Conservation (phyloP, 1,140 invertebrate species). For the Drosophila parabipectinata region DNA sequence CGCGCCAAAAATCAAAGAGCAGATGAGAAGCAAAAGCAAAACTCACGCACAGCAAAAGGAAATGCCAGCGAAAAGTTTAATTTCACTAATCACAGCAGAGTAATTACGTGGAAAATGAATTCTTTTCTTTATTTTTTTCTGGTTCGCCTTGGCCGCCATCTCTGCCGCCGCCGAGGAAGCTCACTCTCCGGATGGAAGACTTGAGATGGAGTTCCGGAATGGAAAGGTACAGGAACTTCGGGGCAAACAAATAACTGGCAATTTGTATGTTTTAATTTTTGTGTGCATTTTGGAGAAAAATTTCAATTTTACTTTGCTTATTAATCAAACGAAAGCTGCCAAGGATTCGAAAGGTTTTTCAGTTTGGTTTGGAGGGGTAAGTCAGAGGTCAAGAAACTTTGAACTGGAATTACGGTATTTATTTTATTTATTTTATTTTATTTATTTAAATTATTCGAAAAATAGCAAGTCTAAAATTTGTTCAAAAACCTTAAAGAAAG, state of each 20-base stretch:
- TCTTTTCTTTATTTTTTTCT: constrained; percentile 50
- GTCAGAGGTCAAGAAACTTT: constrained; percentile 20
- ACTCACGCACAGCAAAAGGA: constrained; percentile 68
- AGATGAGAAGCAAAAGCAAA: constrained; percentile 52
- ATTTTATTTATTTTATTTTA: too few relatives aligned
- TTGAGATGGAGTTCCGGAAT: constrained; percentile 24
- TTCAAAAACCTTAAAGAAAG: neutral
- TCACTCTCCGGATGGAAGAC: constrained; percentile 13
- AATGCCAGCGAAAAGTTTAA: constrained; percentile 83
- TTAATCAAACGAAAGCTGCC: constrained; percentile 67
- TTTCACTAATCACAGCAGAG: constrained; percentile 84
- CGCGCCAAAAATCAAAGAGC: constrained; percentile 68
- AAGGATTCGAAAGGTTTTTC: constrained; percentile 13
- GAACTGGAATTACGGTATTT: neutral
- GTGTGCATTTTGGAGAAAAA: constrained; percentile 55
- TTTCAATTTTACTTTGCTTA: constrained; percentile 81
- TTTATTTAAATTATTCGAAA: neutral
- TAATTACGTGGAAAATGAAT: constrained; percentile 84
- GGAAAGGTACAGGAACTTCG: constrained; percentile 59
- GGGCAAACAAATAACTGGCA: constrained; percentile 80
- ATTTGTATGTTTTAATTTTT: constrained; percentile 83
- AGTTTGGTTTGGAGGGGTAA: neutral
- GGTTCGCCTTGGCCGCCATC: constrained; percentile 4
- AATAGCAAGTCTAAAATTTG: too few relatives aligned
- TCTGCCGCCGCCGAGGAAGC: constrained; percentile 28